Percentiles rank a stretch among this genome's conserved stretches.
phyloP scores from a whole-genome alignment of 2,797 vertebrate genomes.

The Sitta carolinensis region DNA sequence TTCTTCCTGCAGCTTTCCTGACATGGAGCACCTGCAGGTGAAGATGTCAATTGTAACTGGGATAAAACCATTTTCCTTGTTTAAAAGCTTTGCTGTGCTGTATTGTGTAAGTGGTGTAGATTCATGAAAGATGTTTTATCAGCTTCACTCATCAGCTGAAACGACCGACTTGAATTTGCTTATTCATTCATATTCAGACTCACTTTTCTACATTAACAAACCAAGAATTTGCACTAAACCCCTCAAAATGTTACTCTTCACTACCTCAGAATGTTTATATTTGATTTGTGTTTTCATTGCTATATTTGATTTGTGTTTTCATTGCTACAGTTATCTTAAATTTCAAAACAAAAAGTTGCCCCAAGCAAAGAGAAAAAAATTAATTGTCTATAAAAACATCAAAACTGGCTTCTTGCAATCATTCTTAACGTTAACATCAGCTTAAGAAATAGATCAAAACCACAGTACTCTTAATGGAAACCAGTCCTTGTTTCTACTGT shows the following conservation, averaged over 20 bases:
- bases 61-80: neutral
- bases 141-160: neutral
- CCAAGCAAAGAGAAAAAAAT: neutral
- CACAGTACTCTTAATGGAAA: neutral
- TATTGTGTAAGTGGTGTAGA: neutral
- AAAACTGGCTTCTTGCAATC: neutral
- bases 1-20: neutral
- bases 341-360: neutral
- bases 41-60: neutral
- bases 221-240: neutral
- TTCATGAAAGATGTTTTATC: neutral
- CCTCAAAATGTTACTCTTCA: neutral
- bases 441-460: neutral
- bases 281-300: neutral
- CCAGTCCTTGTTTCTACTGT: neutral
- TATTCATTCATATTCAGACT: neutral
- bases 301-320: neutral
- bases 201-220: neutral
- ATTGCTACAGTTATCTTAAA: neutral
- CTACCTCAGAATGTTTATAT: neutral
- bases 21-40: slow-evolving; percentile 71
- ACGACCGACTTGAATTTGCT: neutral
- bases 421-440: neutral
- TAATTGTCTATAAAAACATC: neutral
- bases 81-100: neutral